These are phyloP conservation scores for Holothuria glaberrima DNA, from an alignment of 35 echinoderm and acorn worm species.

Conservation along the genomic window DNA sequence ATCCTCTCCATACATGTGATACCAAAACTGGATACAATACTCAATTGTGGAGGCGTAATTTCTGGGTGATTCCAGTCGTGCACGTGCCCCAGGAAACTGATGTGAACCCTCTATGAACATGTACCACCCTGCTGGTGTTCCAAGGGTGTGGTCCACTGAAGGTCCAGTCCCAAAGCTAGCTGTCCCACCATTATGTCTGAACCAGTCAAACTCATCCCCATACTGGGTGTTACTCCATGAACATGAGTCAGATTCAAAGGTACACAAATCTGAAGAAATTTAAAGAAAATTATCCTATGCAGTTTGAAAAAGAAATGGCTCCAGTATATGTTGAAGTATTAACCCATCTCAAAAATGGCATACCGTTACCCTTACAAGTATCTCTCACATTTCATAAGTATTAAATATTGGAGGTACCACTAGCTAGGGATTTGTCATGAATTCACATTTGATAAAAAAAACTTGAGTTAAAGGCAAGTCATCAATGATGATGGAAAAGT, in stretches of 20 bases:
- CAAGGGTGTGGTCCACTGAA: constrained; percentile 70
- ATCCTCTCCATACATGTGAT: constrained; percentile 87
- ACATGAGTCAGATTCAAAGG: constrained; percentile 83
- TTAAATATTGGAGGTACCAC: too few relatives aligned
- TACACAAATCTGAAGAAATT: constrained; percentile 53
- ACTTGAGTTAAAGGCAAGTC: too few relatives aligned
- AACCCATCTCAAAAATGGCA: too few relatives aligned
- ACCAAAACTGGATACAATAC: constrained; percentile 91
- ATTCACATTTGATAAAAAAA: too few relatives aligned
- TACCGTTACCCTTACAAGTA: too few relatives aligned
- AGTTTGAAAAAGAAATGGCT: too few relatives aligned
- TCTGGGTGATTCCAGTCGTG: constrained; percentile 56
- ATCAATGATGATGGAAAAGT: too few relatives aligned
- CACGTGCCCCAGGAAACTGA: constrained; percentile 27
- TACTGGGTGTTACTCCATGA: constrained; percentile 65
- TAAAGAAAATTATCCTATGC: neutral
- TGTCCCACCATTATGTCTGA: constrained; percentile 66
- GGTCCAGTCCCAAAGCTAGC: constrained; percentile 67
- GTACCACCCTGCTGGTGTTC: constrained; percentile 70
- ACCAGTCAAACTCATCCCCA: constrained; percentile 92
- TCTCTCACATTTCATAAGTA: too few relatives aligned
- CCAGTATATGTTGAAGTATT: too few relatives aligned
- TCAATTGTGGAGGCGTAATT: neutral
- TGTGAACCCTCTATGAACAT: constrained; percentile 75
- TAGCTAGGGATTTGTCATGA: too few relatives aligned